Base-by-base conservation (phyloP, 2,113 vertebrate species). In the Megaleporinus macrocephalus region DNA sequence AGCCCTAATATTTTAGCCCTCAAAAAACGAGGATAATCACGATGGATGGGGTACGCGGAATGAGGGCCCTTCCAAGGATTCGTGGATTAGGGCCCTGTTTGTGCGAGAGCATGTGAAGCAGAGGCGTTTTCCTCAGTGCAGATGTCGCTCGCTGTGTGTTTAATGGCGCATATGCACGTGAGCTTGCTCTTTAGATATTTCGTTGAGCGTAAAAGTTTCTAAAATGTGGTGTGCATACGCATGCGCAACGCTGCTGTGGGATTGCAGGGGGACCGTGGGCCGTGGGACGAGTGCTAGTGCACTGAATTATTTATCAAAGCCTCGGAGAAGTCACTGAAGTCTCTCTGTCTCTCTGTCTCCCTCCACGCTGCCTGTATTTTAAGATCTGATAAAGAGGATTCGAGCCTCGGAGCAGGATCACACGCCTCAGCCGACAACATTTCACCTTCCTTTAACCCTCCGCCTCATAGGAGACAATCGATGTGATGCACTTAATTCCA, bases 291-390 rank as follows among this genome's bases (percentile, higher is more conserved):
- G 87, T 90, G 87, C 86, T 89, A 75, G 82, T 86, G 61, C 87
- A 83, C 86, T 94, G 89, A 94, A 93, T 94, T 91, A 94, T 94
- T 91, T 91, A 94, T 93, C 91, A 94, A 93, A 93, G 91, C 88
- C 86, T 82, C 81, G 72, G 72, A 92, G 88, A 89, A 92, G 89
- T 90, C 89, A 91, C 89, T 89, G 91, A 90, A 91, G 90, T 82
- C 84, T 85, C 86, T 89, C 88, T 90, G 84, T 87, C 87, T 75
- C 85, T 80, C 57, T 72, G 51, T 71, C 69, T 72, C 87, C 71
- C 82, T 33, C 79, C 73, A 59, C 59, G 75, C 68, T 66, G 2
- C 75, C 29, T 36, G 30, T 66, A 36, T 84, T 79, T 69, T 63
- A 83, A 86, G 57, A 84, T 84, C 63, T 84, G 33, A 84, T 81